Percentiles rank a stretch among this genome's conserved stretches.
These are phyloP conservation scores for Hippolais icterina DNA, from an alignment of 2,113 vertebrate species.

Conservation along the genomic window DNA sequence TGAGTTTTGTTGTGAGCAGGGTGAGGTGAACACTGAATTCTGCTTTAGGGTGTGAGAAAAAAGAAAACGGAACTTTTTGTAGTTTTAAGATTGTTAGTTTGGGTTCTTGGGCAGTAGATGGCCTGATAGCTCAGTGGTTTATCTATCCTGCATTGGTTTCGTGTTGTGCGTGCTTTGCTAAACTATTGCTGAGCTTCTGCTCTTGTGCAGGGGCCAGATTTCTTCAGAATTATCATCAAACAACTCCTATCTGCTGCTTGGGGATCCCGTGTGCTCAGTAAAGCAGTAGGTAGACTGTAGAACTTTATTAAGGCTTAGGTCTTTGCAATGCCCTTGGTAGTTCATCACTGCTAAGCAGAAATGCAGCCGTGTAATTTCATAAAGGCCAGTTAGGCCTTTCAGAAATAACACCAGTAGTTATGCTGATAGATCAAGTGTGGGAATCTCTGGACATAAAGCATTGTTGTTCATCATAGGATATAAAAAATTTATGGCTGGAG, in stretches of 20 bases:
- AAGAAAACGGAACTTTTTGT: not conserved
- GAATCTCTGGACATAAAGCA: not conserved
- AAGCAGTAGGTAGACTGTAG: not conserved
- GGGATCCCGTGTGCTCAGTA: not conserved
- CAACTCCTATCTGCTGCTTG: not conserved
- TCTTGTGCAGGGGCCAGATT: not conserved
- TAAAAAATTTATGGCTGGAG: not conserved
- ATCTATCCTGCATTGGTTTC: not conserved
- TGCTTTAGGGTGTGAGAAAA: not conserved
- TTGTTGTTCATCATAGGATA: not conserved
- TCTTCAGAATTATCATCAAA: not conserved
- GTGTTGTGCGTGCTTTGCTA: not conserved
- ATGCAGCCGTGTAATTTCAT: not conserved
- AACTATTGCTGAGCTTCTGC: not conserved
- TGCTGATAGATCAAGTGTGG: not conserved
- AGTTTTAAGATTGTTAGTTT: not conserved
- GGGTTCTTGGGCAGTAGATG: not conserved
- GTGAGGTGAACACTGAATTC: not conserved
- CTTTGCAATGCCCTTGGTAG: not conserved
- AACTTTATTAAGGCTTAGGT: not conserved
- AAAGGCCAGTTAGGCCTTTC: not conserved
- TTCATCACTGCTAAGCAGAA: not conserved
- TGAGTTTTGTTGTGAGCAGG: not conserved
- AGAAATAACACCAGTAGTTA: not conserved
- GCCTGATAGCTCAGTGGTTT: not conserved